Base-by-base conservation (phyloP, 2,797 vertebrate genomes). In the Dromococcyx pavoninus region DNA sequence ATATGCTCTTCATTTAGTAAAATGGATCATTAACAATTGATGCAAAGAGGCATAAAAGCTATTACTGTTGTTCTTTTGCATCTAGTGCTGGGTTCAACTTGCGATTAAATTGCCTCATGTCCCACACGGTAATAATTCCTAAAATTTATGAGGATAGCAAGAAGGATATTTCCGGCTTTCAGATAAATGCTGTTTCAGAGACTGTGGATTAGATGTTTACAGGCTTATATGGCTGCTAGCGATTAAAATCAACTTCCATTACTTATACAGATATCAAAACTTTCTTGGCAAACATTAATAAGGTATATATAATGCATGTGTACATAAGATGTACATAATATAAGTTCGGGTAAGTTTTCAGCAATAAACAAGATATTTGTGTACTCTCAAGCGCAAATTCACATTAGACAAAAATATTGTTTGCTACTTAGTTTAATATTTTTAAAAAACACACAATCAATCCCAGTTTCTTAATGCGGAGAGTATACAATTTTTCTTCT, bases 171-270 rank as follows among this genome's bases (percentile, higher is more conserved):
- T 28, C 35, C 87, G 79, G 51, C 27, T 97, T 96, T 84, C 89
- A 96, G 89, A 85, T 69, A 50, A 96, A 97, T 94, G 54, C 79
- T 69, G 95, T 96, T 97, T 97, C 92, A 95, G 96, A 94, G 66
- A 86, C 77, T 86, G 67, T 71, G 85, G 65, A 91, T 95, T 94
- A 96, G 77, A 85, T 89, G 44, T 69, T 88, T 91, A 81, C 94
- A 91, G 78, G 67, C 66, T 89, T 37, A 87, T 85, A 73, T 90
- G 77, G 43, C 51, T 92, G 62, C 81, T 92, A 89, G 94, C 90
- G 96, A 97, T 96, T 94, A 96, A 96, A 97, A 95, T 95, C 61
- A 92, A 74, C 66, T 95, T 94, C 61, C 90, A 48, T 95, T 96
- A 94, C 61, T 92, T 46, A 13, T 58, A 89, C 58, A 95, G 71